A percentile compares a stretch with the other conserved stretches of the same genome.
Conservation (phyloP, 1,140 invertebrate genomes). For the Formica selysi region DNA sequence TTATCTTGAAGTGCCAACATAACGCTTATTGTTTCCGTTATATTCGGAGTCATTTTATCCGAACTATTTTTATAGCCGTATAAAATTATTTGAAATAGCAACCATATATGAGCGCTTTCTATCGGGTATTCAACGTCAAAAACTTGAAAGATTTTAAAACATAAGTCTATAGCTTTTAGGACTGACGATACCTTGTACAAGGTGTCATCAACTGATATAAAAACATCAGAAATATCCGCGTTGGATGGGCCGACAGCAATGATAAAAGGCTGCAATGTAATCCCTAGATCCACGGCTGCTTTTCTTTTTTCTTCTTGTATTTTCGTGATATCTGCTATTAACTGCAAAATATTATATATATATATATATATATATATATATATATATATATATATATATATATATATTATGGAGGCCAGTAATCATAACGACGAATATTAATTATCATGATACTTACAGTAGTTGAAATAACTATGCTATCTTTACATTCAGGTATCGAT, state of each 20-base stretch:
- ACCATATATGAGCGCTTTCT: neutral
- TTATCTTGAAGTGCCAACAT: neutral
- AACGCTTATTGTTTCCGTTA: constrained; percentile 13
- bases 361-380: too few relatives aligned
- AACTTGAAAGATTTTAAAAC: constrained; percentile 2
- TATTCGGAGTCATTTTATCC: constrained; percentile 8
- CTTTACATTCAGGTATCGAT: constrained; percentile 19
- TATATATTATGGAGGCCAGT: neutral
- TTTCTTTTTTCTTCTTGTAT: neutral
- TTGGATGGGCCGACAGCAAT: constrained; percentile 8
- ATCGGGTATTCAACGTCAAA: neutral
- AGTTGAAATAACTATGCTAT: constrained; percentile 6
- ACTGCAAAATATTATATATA: constrained; percentile 4
- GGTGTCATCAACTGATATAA: constrained; percentile 3
- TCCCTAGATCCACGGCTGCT: neutral
- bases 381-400: neutral
- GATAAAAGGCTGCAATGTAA: constrained; percentile 20
- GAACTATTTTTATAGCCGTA: neutral
- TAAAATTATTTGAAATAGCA: constrained; percentile 5
- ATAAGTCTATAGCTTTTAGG: neutral
- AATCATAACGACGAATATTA: neutral
- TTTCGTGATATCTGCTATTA: constrained; percentile 17
- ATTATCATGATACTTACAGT: constrained; percentile 12
- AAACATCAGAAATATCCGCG: constrained; percentile 5
- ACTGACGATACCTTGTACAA: constrained; percentile 8